Percentiles rank a stretch among this genome's conserved stretches.
phyloP scores from a whole-genome alignment of 2,888 invertebrate genomes.

The Blastobasis adustella region DNA sequence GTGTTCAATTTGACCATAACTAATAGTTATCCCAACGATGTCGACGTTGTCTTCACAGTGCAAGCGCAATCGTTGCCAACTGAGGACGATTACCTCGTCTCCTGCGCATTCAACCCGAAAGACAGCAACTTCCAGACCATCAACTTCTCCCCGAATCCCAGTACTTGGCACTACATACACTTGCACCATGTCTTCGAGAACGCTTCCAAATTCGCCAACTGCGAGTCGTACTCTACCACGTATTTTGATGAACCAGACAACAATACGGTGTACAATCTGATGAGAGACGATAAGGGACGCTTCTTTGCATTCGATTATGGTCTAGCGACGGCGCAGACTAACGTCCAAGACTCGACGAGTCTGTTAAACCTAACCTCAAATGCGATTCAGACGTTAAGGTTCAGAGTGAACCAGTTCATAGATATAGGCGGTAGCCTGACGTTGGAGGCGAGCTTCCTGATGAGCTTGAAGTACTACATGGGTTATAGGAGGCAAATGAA shows the following conservation, averaged over 20 bases:
- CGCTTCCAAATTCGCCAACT: conserved; percentile 38
- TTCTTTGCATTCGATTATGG: conserved; percentile 87
- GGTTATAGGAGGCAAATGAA: conserved; percentile 49
- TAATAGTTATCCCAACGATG: conserved; percentile 36
- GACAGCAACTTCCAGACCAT: conserved; percentile 46
- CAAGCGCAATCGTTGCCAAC: conserved; percentile 72
- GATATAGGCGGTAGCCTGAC: conserved; percentile 89
- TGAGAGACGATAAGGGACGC: conserved; percentile 78
- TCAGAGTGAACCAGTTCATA: conserved; percentile 79
- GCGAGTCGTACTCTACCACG: conserved; percentile 44
- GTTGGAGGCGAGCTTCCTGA: conserved; percentile 81
- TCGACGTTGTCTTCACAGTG: conserved; percentile 52
- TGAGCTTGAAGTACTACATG: conserved; percentile 69
- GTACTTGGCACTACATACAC: conserved; percentile 75
- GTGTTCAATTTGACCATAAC: conserved; percentile 51
- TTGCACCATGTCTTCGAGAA: conserved; percentile 35
- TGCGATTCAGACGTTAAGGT: conserved; percentile 78
- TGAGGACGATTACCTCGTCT: conserved; percentile 57
- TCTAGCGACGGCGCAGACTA: conserved; percentile 67
- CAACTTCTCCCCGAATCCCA: conserved; percentile 71
- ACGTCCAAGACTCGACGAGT: conserved; percentile 77
- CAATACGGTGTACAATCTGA: conserved; percentile 46
- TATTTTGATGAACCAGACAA: conserved; percentile 40
- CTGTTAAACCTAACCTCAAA: conserved; percentile 80
- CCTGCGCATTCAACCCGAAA: conserved; percentile 64